Percentiles rank a stretch among this genome's conserved stretches.
Evolutionary conservation across 1,140 invertebrate genomes (phyloP).

Genomic region (Danaus plexippus): DNA sequence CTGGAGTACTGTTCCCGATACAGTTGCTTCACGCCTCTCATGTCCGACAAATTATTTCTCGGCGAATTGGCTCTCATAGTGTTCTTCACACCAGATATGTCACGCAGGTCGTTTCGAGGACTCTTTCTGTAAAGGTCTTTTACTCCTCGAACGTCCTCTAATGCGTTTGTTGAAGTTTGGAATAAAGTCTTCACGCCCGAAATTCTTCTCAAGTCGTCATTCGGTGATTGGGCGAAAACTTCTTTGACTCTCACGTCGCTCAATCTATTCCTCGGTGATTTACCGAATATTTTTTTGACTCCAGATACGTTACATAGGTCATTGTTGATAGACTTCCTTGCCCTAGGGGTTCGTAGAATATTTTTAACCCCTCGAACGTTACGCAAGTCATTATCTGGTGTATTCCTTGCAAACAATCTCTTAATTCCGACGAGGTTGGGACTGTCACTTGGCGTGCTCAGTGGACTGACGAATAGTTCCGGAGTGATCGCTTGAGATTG

Average conservation of each 20-base stretch:
- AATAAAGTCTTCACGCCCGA: slow-evolving; percentile 52
- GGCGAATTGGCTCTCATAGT: slow-evolving; percentile 35
- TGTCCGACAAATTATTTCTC: slow-evolving; percentile 44
- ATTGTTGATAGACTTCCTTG: slow-evolving; percentile 45
- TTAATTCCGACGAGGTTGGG: slow-evolving; percentile 40
- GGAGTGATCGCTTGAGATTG: slow-evolving; percentile 31
- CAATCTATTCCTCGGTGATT: slow-evolving; percentile 52
- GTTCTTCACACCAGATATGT: slow-evolving; percentile 51
- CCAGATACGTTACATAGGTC: slow-evolving; percentile 59
- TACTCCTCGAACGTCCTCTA: slow-evolving; percentile 54
- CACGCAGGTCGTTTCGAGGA: slow-evolving; percentile 42
- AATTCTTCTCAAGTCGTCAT: slow-evolving; percentile 59
- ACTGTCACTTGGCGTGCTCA: slow-evolving; percentile 34
- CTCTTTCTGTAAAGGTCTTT: slow-evolving; percentile 42
- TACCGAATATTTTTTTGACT: slow-evolving; percentile 51
- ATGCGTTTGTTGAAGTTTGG: slow-evolving; percentile 42
- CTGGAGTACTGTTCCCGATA: slow-evolving; percentile 30
- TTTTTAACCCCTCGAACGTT: slow-evolving; percentile 55
- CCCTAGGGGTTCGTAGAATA: slow-evolving; percentile 44
- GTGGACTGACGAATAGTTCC: slow-evolving; percentile 46
- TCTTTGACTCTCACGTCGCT: slow-evolving; percentile 50
- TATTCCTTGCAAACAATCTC: slow-evolving; percentile 36
- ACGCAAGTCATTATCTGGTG: slow-evolving; percentile 57
- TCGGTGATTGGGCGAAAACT: slow-evolving; percentile 46
- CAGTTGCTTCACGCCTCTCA: slow-evolving; percentile 48